phyloP scores from a whole-genome alignment of 2,888 invertebrate genomes.

The Latrodectus hesperus region DNA sequence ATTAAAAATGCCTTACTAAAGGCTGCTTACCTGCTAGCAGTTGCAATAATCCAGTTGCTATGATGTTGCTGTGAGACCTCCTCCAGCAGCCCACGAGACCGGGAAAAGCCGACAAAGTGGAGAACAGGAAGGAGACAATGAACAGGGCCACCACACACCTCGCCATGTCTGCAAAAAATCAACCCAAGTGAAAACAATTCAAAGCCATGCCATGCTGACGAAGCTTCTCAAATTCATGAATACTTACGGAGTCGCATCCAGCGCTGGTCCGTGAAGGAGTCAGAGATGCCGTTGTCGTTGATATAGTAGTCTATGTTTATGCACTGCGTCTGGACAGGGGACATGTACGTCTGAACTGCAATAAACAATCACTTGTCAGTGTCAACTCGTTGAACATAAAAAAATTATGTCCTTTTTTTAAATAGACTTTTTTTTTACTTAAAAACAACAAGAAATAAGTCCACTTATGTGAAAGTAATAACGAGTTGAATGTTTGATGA shows the following conservation, averaged over 20 bases:
- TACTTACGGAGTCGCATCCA: conserved; percentile 87
- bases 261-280: conserved; percentile 86
- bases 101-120: conserved; percentile 95
- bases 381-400: too few species aligned
- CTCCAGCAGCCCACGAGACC: conserved; percentile 99
- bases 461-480: too few species aligned
- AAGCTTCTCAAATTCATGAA: background rate
- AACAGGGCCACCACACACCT: conserved; percentile 94
- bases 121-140: conserved; percentile 91
- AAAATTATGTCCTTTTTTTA: too few species aligned
- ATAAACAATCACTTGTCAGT: conserved; percentile 17
- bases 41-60: conserved; percentile 93
- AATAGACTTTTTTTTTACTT: too few species aligned
- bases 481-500: too few species aligned
- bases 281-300: conserved; percentile 87
- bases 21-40: conserved; percentile 86
- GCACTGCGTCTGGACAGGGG: conserved; percentile 95
- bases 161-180: conserved; percentile 80
- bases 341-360: conserved; percentile 73
- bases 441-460: too few species aligned
- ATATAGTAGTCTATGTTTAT: conserved; percentile 95
- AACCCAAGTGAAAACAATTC: background rate
- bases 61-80: conserved; percentile 93
- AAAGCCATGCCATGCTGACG: background rate
- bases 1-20: too few species aligned